Evolutionary conservation across 2,113 vertebrate species (phyloP), one percentile per base, ranked within the genome.

Genomic region (Aptenodytes forsteri): DNA sequence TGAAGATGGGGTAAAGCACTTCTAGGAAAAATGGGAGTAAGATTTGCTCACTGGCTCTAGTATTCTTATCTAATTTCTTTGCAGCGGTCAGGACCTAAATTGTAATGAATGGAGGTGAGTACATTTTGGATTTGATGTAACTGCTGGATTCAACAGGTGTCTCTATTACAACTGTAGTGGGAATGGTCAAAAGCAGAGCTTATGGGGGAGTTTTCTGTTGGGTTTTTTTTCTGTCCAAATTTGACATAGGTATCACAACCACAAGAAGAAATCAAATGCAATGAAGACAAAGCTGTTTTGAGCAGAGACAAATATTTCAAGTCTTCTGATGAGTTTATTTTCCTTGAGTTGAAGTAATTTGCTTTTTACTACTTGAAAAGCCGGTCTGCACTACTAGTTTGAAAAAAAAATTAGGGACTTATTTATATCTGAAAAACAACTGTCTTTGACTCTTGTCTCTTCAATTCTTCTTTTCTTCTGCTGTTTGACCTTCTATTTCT

Each of bases 401-500:
- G 42, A 54, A 69, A 36, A 83, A 83, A 44, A 65, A 79, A 42
- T 4, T 5, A 34, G 10, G 17, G 16, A 49, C 52, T 40, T 46
- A 5, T n/a, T 70, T 88, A 10, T 85, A 58, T 69, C 46, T 49
- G 90, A 56, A 88, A 73, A 94, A 38, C 59, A 56, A 49, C 44
- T 71, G 7, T 92, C 19, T 91, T 30, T 21, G 72, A 6, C 32
- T 94, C 47, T 54, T 90, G 36, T 77, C 62, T 94, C 20, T 89
- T 89, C 16, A n/a, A 0, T 55, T 93, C 30, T 71, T 71, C 7
- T 65, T 25, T 75, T 82, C 17, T 72, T 54, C 34, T 93, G 40
- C 80, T 89, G 15, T 89, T 93, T 92, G 95, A 93, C 89, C 81
- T 94, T 94, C 34, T 85, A 66, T 81, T 90, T 89, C n/a, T 82